Base-by-base conservation (phyloP, 1,140 invertebrate genomes). In the Nymphalis io region DNA sequence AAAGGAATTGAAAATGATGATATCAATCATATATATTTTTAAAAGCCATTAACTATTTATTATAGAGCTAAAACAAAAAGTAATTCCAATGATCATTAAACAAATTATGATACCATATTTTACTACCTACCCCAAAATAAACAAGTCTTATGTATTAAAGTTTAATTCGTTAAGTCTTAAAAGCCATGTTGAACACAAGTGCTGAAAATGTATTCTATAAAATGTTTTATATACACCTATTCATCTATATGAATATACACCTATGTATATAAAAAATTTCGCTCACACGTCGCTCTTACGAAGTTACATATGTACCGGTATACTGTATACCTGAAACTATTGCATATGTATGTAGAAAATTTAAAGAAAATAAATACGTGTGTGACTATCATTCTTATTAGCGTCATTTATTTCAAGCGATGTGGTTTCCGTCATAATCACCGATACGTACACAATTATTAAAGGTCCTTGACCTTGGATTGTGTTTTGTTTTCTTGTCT, bases 391-490 rank as follows among this genome's bases (percentile, higher is more conserved):
- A 44, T 48, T 15, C 23, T 18, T 39, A 55, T 20, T 11, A 16
- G 57, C 64, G 60, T 66, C 53, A 68, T 58, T 40, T 27, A 73
- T 57, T 68, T 70, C 46, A 62, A 39, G n/a, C 57, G 23, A 53
- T 73, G 58, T 71, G 42, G 70, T 74, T 67, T 74, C 61, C 62
- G 71, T 75, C 65, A 68, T 67, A 71, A 61, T 70, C 62, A 70
- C 66, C 58, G 67, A 60, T 66, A 55, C 59, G 59, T 13, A 21
- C 57, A 62, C 61, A 69, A 72, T 72, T 68, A 74, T 68, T 70
- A 68, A 48, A 67, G 70, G 60, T 76, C 74, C 76, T 71, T 76
- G 74, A 74, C 74, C 74, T 76, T 78, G 74, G 39, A 59, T 59
- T 46, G 51, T 61, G 70, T 73, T 68, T 39, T 72, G 70, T 74